Conservation (phyloP, 2,888 invertebrate species). For the Argynnis bischoffii region DNA sequence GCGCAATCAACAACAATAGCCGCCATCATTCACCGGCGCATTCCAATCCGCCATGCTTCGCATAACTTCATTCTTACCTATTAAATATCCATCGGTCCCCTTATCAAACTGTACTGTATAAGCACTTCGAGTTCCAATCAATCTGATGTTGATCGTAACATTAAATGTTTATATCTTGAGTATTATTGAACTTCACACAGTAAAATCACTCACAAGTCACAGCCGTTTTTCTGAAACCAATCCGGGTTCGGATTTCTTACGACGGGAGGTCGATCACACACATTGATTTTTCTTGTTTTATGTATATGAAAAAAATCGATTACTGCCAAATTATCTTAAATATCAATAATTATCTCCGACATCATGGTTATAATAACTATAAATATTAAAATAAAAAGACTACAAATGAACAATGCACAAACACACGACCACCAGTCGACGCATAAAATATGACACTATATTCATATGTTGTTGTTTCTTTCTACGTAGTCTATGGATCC, state of each 20-base stretch:
- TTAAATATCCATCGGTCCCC: conserved; percentile 64
- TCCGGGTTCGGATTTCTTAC: conserved; percentile 47
- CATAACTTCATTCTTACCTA: conserved; percentile 55
- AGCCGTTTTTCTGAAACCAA: conserved; percentile 49
- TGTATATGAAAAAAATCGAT: conserved; percentile 7
- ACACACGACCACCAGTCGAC: conserved; percentile 35
- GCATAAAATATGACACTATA: conserved; percentile 39
- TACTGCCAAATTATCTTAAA: conserved; percentile 8
- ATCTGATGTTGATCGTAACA: conserved; percentile 26
- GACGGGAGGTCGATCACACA: conserved; percentile 44
- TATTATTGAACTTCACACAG: conserved; percentile 31
- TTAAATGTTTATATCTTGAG: conserved; percentile 10
- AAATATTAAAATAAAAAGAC: conserved; percentile 27
- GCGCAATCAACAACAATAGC: conserved; percentile 45
- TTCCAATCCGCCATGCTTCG: conserved; percentile 49
- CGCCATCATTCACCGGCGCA: conserved; percentile 51
- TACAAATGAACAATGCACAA: conserved; percentile 32
- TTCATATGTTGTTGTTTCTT: conserved; percentile 14
- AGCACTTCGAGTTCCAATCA: conserved; percentile 27
- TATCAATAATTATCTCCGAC: conserved; percentile 13
- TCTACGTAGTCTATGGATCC: conserved; percentile 20
- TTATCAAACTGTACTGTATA: conserved; percentile 26
- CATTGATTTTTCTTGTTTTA: conserved; percentile 25
- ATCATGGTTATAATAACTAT: conserved; percentile 12
- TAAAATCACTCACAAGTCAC: conserved; percentile 46